A percentile compares a stretch with the other conserved stretches of the same genome.
phyloP scores from a whole-genome alignment of 2,888 invertebrate genomes.

The Hipparchia sbordonii region DNA sequence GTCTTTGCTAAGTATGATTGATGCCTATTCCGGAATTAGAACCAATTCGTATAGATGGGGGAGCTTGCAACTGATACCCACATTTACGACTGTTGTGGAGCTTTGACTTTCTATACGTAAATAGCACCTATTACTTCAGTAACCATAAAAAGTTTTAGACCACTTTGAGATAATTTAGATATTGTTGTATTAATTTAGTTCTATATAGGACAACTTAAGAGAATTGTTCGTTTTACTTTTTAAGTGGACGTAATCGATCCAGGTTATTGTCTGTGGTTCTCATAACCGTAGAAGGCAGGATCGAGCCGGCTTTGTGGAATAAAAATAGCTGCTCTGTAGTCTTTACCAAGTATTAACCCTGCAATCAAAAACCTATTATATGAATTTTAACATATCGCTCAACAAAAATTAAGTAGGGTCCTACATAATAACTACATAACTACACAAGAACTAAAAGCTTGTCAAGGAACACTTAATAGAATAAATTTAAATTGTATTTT shows the following conservation, averaged over 20 bases:
- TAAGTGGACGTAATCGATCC: neutral
- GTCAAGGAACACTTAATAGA: neutral
- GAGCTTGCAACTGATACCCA: slow-evolving; percentile 44
- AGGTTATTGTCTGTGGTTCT: neutral
- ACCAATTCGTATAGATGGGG: slow-evolving; percentile 65
- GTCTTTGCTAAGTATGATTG: slow-evolving; percentile 75
- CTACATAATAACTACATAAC: neutral
- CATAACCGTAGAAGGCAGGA: neutral
- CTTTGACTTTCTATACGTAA: slow-evolving; percentile 12
- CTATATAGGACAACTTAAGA: neutral
- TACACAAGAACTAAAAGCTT: neutral
- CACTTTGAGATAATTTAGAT: neutral
- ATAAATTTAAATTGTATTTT: neutral
- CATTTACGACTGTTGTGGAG: slow-evolving; percentile 16
- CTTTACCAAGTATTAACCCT: neutral
- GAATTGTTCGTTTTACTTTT: neutral
- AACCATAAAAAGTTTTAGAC: slow-evolving; percentile 11
- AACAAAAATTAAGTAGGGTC: neutral
- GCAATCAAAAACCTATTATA: neutral
- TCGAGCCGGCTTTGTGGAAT: neutral
- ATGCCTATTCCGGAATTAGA: slow-evolving; percentile 68
- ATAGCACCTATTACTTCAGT: slow-evolving; percentile 14
- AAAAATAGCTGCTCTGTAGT: neutral
- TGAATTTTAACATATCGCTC: neutral
- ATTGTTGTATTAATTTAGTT: neutral